Evolutionary conservation across 1,140 invertebrate genomes (phyloP), one percentile per base, ranked within the genome.

Genomic region (Microplitis mediator): DNA sequence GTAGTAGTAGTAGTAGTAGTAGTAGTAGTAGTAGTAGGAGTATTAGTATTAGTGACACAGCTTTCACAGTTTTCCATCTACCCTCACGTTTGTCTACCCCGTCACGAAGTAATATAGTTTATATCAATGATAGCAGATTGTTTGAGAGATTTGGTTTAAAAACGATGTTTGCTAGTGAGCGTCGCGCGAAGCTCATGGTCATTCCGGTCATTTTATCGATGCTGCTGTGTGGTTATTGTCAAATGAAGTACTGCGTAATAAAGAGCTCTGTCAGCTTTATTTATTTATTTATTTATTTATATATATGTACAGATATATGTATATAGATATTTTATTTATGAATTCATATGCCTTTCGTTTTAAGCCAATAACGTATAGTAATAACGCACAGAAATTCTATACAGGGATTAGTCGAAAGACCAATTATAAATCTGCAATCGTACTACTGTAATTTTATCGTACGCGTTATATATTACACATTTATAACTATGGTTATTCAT

Each of bases 201-300:
- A 72, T 63, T 67, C 54, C 56, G 63, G 64, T 72, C 64, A 60
- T 72, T 72, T 72, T 72, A 72, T 72, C 71, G 64, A 66, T 34
- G 56, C 52, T 14, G 62, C 64, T 60, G 58, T 72, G 39, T 45
- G 63, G 72, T 69, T 69, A 64, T 69, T 52, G 72, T 69, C 61
- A 45, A 71, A 71, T 71, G 60, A 71, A 54, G 35, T 52, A 71
- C 69, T 52, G 60, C 69, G 45, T 32, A 62, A 73, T 73, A 69
- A 73, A 64, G 60, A 69, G 72, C 66, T 73, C 39, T 36, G 35
- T n/a, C 13, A 13, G 39, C 50, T 68, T 68, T 73, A 68, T 69
- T 34, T 54, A 67, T 62, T 62, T 35, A 62, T 62, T 62, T 31
- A 60, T 65, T n/a, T 31, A 23, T 23, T 23, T 23, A 62, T 62